Percentiles rank a stretch among this genome's conserved stretches.
Conservation (phyloP, 2,113 vertebrate genomes). For the Eupsittula cactorum region DNA sequence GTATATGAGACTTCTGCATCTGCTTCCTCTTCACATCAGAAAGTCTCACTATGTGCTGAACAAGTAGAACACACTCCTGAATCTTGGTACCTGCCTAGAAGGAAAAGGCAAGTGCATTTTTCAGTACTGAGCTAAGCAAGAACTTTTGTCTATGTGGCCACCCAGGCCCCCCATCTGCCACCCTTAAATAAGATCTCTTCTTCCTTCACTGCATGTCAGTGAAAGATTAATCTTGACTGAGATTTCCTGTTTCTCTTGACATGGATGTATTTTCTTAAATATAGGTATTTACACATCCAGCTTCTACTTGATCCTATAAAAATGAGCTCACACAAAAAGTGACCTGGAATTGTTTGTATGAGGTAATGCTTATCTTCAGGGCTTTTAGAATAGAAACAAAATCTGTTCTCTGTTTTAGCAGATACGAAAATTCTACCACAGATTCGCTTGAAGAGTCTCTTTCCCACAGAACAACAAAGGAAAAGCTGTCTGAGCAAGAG, state of each 20-base stretch:
- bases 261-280: neutral
- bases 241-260: neutral
- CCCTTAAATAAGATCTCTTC: neutral
- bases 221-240: neutral
- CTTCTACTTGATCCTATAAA: neutral
- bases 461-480: conserved; percentile 66
- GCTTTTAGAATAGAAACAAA: neutral
- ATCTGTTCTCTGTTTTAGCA: neutral
- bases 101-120: conserved; percentile 56
- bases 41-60: neutral
- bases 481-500: conserved; percentile 79
- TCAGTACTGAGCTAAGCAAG: neutral
- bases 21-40: neutral
- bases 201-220: neutral
- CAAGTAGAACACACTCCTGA: neutral
- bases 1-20: neutral
- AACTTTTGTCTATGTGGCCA: neutral
- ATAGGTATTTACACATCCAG: neutral
- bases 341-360: neutral
- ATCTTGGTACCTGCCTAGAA: neutral
- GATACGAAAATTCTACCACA: neutral
- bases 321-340: neutral
- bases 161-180: neutral
- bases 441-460: conserved; percentile 50
- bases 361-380: neutral